Conservation (phyloP, 2,113 vertebrate genomes). For the Geothlypis trichas region DNA sequence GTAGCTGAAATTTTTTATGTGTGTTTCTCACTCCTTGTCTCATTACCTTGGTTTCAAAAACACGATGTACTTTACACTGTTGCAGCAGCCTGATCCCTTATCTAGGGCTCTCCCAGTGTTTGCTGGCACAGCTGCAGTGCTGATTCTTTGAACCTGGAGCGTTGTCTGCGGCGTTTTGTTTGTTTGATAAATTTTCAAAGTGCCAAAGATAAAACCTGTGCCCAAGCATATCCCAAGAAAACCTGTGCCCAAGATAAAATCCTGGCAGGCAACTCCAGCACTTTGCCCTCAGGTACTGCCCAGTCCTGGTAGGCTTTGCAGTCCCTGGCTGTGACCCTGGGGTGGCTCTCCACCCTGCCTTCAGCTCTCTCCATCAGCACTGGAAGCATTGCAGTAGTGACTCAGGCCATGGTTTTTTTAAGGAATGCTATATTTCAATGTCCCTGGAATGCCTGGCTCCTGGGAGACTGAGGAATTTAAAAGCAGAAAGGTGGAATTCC, state of each 20-base stretch:
- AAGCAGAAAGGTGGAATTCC: neutral
- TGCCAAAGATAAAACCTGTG: neutral
- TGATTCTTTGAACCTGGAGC: neutral
- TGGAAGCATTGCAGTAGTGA: rapidly evolving
- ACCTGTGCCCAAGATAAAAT: neutral
- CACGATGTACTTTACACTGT: neutral
- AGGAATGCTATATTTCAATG: rapidly evolving
- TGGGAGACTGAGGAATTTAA: neutral
- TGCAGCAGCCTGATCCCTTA: neutral
- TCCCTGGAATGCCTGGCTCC: neutral
- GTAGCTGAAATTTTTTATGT: neutral
- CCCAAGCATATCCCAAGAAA: neutral
- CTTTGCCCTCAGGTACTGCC: rapidly evolving
- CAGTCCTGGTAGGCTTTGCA: neutral
- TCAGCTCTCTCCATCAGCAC: neutral
- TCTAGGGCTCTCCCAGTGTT: neutral
- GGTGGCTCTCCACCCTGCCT: neutral
- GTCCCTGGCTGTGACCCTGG: neutral
- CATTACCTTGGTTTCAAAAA: conserved; percentile 20
- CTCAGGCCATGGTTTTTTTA: neutral
- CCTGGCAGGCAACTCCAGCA: neutral
- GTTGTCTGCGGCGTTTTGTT: rapidly evolving
- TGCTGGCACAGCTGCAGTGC: neutral
- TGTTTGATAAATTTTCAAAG: conserved; percentile 10
- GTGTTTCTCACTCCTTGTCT: neutral